A percentile compares a stretch with the other conserved stretches of the same genome.
Evolutionary conservation across 2,797 vertebrate species (phyloP).

Genomic region (Hydrocynus forskahlii): DNA sequence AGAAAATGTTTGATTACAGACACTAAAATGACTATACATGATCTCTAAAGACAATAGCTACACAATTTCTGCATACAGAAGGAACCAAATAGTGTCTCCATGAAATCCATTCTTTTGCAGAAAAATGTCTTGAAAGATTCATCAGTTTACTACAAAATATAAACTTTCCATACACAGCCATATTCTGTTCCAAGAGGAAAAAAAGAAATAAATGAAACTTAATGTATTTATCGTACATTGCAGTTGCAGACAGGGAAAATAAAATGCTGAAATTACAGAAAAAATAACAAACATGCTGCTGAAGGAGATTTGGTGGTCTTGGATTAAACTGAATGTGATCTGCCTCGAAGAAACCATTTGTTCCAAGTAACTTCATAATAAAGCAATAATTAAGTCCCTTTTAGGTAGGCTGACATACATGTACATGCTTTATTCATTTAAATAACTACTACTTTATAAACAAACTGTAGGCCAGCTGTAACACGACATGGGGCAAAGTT

Average conservation of each 20-base stretch:
- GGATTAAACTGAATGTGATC: no score
- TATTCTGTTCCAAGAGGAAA: conserved; percentile 9
- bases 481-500: conserved; percentile 6
- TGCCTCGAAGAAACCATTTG: background rate
- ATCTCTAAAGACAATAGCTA: conserved; percentile 20
- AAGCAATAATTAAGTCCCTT: conserved; percentile 18
- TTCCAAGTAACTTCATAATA: conserved; percentile 9
- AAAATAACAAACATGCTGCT: background rate
- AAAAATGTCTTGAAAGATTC: background rate
- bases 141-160: conserved; percentile 25
- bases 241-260: background rate
- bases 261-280: no score
- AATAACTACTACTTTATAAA: conserved; percentile 15
- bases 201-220: background rate
- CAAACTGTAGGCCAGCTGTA: background rate
- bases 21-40: conserved; percentile 45
- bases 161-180: conserved; percentile 39
- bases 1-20: conserved; percentile 13
- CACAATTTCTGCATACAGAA: conserved; percentile 13
- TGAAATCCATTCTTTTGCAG: conserved; percentile 20
- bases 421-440: conserved; percentile 26
- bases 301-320: no score
- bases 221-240: background rate
- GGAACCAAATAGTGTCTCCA: conserved; percentile 33
- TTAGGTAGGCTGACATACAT: background rate